A percentile compares a stretch with the other conserved stretches of the same genome.
Evolutionary conservation across 2,888 invertebrate genomes (phyloP).

Genomic region (Lottia scabra): DNA sequence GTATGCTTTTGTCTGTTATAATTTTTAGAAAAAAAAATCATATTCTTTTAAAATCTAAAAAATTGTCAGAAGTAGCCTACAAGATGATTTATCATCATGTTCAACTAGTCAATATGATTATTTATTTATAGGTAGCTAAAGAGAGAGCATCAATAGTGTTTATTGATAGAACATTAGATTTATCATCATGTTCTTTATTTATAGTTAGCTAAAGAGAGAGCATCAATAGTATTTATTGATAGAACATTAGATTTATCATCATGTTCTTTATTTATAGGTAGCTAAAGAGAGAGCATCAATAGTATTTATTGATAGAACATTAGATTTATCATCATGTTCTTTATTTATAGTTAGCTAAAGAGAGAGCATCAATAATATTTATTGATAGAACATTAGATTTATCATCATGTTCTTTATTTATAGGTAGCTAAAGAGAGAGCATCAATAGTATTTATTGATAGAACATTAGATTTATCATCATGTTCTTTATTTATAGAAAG

Average conservation of each 20-base stretch:
- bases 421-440: constrained; percentile 63
- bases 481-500: constrained; percentile 44
- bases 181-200: too few relatives aligned
- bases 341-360: constrained; percentile 52
- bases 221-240: constrained; percentile 72
- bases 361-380: constrained; percentile 67
- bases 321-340: constrained; percentile 72
- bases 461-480: constrained; percentile 75
- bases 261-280: constrained; percentile 42
- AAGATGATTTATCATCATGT: too few relatives aligned
- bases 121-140: too few relatives aligned
- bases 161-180: too few relatives aligned
- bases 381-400: constrained; percentile 79
- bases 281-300: constrained; percentile 64
- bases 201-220: constrained; percentile 41
- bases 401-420: constrained; percentile 42
- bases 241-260: constrained; percentile 76
- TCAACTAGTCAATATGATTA: too few relatives aligned
- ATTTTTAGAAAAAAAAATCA: too few relatives aligned
- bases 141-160: too few relatives aligned
- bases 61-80: too few relatives aligned
- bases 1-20: too few relatives aligned
- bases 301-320: constrained; percentile 74
- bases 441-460: constrained; percentile 73
- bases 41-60: too few relatives aligned